Base-by-base conservation (phyloP, 2,797 vertebrate species). In the Nyctalus aviator region DNA sequence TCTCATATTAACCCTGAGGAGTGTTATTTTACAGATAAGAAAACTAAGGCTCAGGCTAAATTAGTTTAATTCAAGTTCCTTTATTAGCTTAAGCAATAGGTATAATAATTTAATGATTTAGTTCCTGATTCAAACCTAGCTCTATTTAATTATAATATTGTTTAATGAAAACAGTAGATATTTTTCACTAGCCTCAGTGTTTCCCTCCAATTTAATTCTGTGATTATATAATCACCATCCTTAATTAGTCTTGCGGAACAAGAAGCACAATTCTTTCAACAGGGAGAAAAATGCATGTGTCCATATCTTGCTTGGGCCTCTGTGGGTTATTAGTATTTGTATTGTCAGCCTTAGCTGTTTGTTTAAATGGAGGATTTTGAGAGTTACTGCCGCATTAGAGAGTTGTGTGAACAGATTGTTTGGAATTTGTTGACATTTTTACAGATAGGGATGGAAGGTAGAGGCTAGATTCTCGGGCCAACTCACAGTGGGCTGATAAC, bases 81-180 rank as follows among this genome's bases (percentile, higher is more conserved):
- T 79, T 82, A 78, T 64, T 84, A 64, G 68, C 84, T 84, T 94
- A 73, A 77, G 72, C 73, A 81, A 6, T 84, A 87, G 23, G 35
- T 68, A 10, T 71, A 88, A 23, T 10, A 69, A 17, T 84, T 79
- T 88, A 9, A 7, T 84, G 57, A 88, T 91, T 91, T 94, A 35
- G 8, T 81, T 81, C 50, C 55, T 82, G 37, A 37, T 83, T 41
- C 46, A 87, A 86, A 11, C 30, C 37, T 87, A 27, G 17, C 25
- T 94, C 23, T 90, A 17, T 94, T 93, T 91, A 86, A 48, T 93
- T 85, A 94, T 90, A 87, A 76, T 20, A 8, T 77, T 94, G 89
- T 32, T 81, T 83, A 81, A 81, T 55, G 46, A 86, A 88, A 91
- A 76, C n/a, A 88, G 41, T 50, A 44, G 37, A 5, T 89, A 78